Conservation (phyloP, 2,113 vertebrate genomes). For the Colaptes auratus region DNA sequence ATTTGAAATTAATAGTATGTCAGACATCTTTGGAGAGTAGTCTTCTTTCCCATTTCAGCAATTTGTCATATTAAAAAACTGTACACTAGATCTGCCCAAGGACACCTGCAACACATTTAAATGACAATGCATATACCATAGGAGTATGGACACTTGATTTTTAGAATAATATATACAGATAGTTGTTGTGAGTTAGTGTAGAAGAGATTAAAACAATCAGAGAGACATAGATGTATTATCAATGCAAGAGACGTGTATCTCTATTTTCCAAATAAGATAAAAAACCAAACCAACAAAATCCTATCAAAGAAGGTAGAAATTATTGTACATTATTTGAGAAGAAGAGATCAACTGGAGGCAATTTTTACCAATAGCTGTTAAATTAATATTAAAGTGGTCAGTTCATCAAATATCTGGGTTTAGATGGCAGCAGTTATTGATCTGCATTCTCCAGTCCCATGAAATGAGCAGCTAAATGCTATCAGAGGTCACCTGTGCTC, state of each 20-base stretch:
- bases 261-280: not conserved
- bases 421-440: not conserved
- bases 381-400: not conserved
- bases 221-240: rapidly evolving
- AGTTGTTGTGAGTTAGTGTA: not conserved
- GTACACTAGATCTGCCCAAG: not conserved
- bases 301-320: not conserved
- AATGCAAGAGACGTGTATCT: not conserved
- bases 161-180: not conserved
- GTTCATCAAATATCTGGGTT: not conserved
- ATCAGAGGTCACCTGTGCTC: not conserved
- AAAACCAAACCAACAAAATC: not conserved
- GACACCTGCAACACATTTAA: not conserved
- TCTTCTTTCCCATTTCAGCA: not conserved
- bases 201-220: not conserved
- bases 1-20: not conserved
- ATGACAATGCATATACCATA: not conserved
- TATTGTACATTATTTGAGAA: not conserved
- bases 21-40: not conserved
- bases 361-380: not conserved
- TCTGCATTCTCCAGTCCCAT: not conserved
- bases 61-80: not conserved
- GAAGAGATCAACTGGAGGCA: not conserved
- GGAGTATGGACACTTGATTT: not conserved
- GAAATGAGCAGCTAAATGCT: not conserved